Evolutionary conservation across 2,888 invertebrate species (phyloP).

Genomic region (Macrophya alboannulata): DNA sequence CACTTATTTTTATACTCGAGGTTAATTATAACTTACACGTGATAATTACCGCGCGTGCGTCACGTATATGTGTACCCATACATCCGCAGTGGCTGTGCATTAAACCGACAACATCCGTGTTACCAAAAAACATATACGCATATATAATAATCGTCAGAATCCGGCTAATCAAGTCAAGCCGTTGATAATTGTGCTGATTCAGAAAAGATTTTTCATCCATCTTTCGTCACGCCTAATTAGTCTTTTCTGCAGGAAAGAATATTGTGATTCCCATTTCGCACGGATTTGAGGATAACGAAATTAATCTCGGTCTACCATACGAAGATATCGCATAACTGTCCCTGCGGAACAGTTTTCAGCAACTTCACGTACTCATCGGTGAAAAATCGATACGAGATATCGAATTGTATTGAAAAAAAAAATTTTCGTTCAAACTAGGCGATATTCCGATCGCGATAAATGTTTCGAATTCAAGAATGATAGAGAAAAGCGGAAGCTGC

Average conservation of each 20-base stretch:
- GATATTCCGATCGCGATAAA: not conserved
- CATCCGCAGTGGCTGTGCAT: not conserved
- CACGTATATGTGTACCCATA: not conserved
- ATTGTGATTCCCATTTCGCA: not conserved
- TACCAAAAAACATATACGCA: not conserved
- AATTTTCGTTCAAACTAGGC: no score
- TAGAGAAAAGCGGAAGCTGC: conserved; percentile 12
- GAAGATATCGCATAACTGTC: no score
- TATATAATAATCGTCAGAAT: not conserved
- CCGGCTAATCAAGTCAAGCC: not conserved
- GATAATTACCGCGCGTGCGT: conserved; percentile 13
- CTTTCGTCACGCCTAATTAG: not conserved
- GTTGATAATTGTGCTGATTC: conserved; percentile 1
- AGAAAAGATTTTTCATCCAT: not conserved
- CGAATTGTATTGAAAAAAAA: no score
- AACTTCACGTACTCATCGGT: not conserved
- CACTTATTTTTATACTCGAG: not conserved
- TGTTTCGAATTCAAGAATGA: conserved; percentile 9
- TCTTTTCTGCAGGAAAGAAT: not conserved
- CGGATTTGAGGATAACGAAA: not conserved
- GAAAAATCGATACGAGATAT: no score
- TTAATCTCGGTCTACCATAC: not conserved
- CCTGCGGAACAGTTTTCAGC: not conserved
- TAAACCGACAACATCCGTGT: conserved; percentile 13
- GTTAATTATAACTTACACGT: not conserved